These are phyloP conservation scores for Philonicus albiceps DNA, from an alignment of 2,888 invertebrate species.

Conservation along the genomic window DNA sequence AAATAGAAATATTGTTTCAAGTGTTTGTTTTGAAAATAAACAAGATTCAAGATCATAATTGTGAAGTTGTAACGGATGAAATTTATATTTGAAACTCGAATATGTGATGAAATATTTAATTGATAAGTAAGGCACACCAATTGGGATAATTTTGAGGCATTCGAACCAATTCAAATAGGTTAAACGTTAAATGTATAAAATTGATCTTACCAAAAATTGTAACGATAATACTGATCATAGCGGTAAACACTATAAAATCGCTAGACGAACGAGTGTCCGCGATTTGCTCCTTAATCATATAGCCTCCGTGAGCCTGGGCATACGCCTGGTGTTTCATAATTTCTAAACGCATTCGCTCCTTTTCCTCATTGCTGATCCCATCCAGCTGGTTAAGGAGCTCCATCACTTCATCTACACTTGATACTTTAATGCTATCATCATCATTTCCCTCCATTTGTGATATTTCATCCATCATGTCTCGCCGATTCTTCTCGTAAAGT, in stretches of 20 bases:
- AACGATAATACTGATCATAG: constrained; percentile 60
- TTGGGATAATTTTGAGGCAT: neutral
- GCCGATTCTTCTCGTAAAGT: neutral
- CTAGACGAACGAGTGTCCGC: constrained; percentile 56
- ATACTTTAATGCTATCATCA: constrained; percentile 62
- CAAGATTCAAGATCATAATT: too few species aligned
- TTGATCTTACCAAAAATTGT: constrained; percentile 61
- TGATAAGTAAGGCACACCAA: neutral
- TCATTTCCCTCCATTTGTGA: constrained; percentile 49
- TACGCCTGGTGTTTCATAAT: constrained; percentile 63
- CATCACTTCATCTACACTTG: constrained; percentile 68
- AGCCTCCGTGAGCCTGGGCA: constrained; percentile 53
- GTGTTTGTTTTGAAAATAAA: too few species aligned
- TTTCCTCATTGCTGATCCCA: constrained; percentile 70
- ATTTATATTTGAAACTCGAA: too few species aligned
- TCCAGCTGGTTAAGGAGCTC: constrained; percentile 67
- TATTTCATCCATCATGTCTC: neutral
- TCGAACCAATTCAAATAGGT: neutral
- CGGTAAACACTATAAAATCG: constrained; percentile 59
- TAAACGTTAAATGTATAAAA: neutral
- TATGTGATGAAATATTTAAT: too few species aligned
- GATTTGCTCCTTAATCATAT: constrained; percentile 50
- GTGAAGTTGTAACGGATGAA: too few species aligned
- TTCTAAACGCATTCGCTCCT: constrained; percentile 67
- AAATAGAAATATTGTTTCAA: too few species aligned